phyloP scores from a whole-genome alignment of 1,140 invertebrate genomes.

The Micrasema minimum region DNA sequence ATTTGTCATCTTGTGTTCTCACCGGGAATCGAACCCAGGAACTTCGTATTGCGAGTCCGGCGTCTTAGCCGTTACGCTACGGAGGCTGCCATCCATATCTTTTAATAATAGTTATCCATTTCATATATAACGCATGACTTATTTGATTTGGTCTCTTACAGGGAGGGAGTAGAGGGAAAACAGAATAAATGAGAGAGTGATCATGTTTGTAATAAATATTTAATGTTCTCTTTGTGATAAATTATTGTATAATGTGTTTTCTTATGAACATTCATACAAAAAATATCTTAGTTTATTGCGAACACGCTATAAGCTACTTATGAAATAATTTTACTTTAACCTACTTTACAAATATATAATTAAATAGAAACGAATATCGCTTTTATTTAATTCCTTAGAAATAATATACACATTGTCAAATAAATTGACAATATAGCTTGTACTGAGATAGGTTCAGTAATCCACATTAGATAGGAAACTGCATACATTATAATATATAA shows the following conservation, averaged over 20 bases:
- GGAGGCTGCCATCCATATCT: too few relatives aligned
- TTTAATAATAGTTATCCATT: too few relatives aligned
- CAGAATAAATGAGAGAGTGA: slow-evolving; percentile 11
- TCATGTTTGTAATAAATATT: slow-evolving; percentile 44
- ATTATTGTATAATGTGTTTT: slow-evolving; percentile 41
- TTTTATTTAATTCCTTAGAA: slow-evolving; percentile 38
- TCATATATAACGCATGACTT: too few relatives aligned
- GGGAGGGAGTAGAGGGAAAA: too few relatives aligned
- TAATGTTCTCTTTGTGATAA: slow-evolving; percentile 46
- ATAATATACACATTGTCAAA: slow-evolving; percentile 30
- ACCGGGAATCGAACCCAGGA: too few relatives aligned
- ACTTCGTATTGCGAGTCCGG: too few relatives aligned
- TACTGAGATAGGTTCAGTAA: slow-evolving; percentile 19
- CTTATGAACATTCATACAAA: slow-evolving; percentile 45
- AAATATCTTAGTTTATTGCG: slow-evolving; percentile 48
- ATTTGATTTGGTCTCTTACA: too few relatives aligned
- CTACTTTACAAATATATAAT: slow-evolving; percentile 30
- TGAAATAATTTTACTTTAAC: slow-evolving; percentile 17
- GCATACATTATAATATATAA: slow-evolving; percentile 1
- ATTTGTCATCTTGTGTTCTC: too few relatives aligned
- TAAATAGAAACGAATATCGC: slow-evolving; percentile 45
- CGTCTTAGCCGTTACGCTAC: too few relatives aligned
- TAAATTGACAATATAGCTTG: slow-evolving; percentile 26
- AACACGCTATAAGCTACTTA: slow-evolving; percentile 44
- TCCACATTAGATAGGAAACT: background rate